Base-by-base conservation (phyloP, 2,888 invertebrate species). In the Agrochola macilenta region DNA sequence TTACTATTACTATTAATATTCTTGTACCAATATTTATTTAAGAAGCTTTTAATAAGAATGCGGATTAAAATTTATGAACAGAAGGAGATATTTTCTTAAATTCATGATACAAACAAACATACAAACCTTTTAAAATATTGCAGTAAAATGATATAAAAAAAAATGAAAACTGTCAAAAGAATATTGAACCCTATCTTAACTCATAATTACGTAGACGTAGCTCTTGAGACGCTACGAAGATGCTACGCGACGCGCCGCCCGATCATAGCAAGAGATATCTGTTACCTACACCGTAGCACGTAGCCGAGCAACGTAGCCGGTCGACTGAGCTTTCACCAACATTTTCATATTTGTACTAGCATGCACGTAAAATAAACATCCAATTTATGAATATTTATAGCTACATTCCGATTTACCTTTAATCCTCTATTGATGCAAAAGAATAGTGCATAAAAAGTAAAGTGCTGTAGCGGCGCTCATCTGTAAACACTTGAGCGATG, bases 401-500 rank as follows among this genome's bases (percentile, higher is more conserved):
- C 74, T 64, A 70, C 74, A 80, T 81, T 80, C 61, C 68, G 77
- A 73, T 86, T 82, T 73, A 79, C 78, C 69, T 85, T 85, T 87
- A 81, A 87, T 87, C 82, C 83, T 78, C 77, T 74, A 80, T 82
- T 89, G 87, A 88, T 89, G 90, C 89, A 89, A 90, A 88, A 85
- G 89, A 89, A 89, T 84, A 79, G 83, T 79, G 87, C 88, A 89
- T 90, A 91, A 93, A 93, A 91, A 89, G 87, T 87, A 88, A 89
- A 90, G 84, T 89, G 84, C 85, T 82, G 89, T 89, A 89, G 89
- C 91, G 75, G 87, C 83, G 88, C 86, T 91, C 92, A 92, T 93
- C 92, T 92, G 92, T 92, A 93, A 93, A 92, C 92, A 92, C 93
- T 93, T 91, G 91, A 91, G 87, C 92, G 89, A 91, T 92, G 92